Evolutionary conservation across 1,140 invertebrate species (phyloP).

Genomic region (Popillia japonica): DNA sequence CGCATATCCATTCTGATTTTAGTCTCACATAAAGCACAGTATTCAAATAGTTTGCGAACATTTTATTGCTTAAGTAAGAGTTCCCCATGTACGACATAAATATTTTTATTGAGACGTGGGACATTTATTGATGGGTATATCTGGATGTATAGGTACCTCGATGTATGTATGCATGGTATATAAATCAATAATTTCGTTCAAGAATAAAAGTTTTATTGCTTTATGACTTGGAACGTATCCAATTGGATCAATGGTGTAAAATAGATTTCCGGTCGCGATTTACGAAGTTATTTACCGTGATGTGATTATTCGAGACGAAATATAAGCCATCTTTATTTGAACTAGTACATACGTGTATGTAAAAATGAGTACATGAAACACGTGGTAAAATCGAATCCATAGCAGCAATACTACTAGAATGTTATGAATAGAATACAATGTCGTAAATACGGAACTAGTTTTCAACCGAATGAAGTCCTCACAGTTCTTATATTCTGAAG

Average conservation of each 20-base stretch:
- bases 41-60: neutral
- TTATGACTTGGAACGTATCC: constrained; percentile 23
- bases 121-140: neutral
- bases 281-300: neutral
- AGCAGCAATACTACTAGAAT: no score
- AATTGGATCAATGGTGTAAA: constrained; percentile 3
- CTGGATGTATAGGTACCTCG: neutral
- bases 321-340: no score
- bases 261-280: constrained; percentile 20
- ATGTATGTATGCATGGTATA: neutral
- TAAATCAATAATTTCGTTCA: constrained; percentile 17
- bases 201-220: constrained; percentile 14
- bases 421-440: no score
- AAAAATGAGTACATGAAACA: no score
- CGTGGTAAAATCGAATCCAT: no score
- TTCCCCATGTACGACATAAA: constrained; percentile 13
- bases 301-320: neutral
- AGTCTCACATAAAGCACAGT: neutral
- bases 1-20: neutral
- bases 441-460: no score
- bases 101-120: neutral
- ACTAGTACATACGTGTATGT: no score
- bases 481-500: no score
- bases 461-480: no score
- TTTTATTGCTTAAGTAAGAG: constrained; percentile 18